These are phyloP conservation scores for Tupiocoris notatus DNA, from an alignment of 2,888 invertebrate species.

Conservation along the genomic window DNA sequence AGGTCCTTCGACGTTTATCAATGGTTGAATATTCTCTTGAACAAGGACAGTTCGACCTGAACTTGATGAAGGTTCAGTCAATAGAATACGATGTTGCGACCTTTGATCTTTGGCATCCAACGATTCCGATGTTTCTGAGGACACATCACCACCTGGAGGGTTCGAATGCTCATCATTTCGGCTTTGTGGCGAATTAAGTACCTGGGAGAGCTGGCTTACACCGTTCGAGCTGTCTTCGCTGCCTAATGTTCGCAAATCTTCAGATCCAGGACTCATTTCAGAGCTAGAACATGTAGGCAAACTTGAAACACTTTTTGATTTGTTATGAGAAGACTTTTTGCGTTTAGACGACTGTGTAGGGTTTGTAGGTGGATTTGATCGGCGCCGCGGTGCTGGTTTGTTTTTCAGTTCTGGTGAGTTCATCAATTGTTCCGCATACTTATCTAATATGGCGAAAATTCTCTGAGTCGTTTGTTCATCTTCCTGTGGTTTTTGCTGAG, in stretches of 20 bases:
- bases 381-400: slow-evolving; percentile 74
- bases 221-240: slow-evolving; percentile 77
- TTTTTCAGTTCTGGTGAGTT: slow-evolving; percentile 77
- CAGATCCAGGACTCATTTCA: slow-evolving; percentile 64
- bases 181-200: slow-evolving; percentile 55
- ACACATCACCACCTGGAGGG: slow-evolving; percentile 61
- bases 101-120: slow-evolving; percentile 50
- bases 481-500: slow-evolving; percentile 72
- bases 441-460: slow-evolving; percentile 74
- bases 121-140: slow-evolving; percentile 52
- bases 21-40: slow-evolving; percentile 54
- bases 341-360: slow-evolving; percentile 68
- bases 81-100: slow-evolving; percentile 48
- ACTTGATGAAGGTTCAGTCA: slow-evolving; percentile 50
- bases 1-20: slow-evolving; percentile 49
- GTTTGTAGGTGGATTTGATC: slow-evolving; percentile 71
- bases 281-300: slow-evolving; percentile 51
- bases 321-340: slow-evolving; percentile 65
- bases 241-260: slow-evolving; percentile 69
- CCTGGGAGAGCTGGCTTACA: slow-evolving; percentile 59
- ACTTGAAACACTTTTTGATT: slow-evolving; percentile 58
- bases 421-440: slow-evolving; percentile 75
- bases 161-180: slow-evolving; percentile 53
- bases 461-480: slow-evolving; percentile 78
- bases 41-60: slow-evolving; percentile 50